phyloP scores from a whole-genome alignment of 2,113 vertebrate species.

The Halichoeres trimaculatus region DNA sequence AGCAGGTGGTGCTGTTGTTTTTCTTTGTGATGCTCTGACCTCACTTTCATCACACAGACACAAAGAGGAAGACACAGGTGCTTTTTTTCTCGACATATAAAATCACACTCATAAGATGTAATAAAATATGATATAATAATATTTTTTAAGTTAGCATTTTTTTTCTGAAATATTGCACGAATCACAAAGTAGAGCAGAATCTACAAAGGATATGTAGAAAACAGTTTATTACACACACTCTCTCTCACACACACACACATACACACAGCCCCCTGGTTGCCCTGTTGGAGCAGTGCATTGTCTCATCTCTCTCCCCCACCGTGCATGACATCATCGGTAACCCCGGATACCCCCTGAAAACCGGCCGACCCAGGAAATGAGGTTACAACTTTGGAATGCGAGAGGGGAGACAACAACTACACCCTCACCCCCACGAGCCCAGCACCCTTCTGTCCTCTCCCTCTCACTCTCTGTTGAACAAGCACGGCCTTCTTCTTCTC shows the following conservation, averaged over 20 bases:
- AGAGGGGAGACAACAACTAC: conserved; percentile 46
- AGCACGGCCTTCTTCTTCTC: conserved; percentile 66
- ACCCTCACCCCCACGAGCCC: conserved; percentile 3
- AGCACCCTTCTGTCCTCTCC: conserved; percentile 13
- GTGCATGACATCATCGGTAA: conserved; percentile 82
- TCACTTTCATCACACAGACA: conserved; percentile 47
- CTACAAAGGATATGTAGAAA: background rate
- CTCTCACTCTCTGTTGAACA: conserved; percentile 40
- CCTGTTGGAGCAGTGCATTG: conserved; percentile 42
- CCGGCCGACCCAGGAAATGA: conserved; percentile 79
- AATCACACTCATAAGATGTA: background rate
- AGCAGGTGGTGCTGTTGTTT: conserved; percentile 57
- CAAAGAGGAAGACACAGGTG: conserved; percentile 52
- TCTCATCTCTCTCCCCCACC: conserved; percentile 55
- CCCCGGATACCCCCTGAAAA: conserved; percentile 71
- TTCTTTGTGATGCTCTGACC: background rate
- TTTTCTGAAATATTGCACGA: conserved; percentile 18
- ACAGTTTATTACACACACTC: background rate
- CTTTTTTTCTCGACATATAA: conserved; percentile 1
- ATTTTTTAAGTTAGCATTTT: background rate
- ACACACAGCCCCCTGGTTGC: background rate
- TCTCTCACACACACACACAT: no score
- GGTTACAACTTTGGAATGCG: conserved; percentile 79
- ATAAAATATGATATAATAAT: background rate
- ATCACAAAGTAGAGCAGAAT: conserved; percentile 11